Evolutionary conservation across 2,797 vertebrate genomes (phyloP).

Genomic region (Pangasius macronema): DNA sequence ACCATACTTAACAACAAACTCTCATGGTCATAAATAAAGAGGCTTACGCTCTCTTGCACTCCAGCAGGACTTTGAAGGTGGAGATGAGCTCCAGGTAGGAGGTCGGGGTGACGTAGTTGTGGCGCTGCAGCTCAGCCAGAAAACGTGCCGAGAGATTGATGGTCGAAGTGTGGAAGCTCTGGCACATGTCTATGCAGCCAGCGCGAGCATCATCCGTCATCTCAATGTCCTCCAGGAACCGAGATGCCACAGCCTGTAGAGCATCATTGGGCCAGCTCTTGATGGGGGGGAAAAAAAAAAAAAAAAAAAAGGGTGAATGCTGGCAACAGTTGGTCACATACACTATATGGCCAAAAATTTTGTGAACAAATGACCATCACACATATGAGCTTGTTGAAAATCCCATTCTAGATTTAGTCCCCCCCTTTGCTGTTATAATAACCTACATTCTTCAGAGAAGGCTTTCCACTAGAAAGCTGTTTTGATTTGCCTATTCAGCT

Average conservation of each 20-base stretch:
- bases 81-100: conserved; percentile 92
- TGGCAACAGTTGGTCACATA: background rate
- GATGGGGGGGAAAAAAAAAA: conserved; percentile 30
- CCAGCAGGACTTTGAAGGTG: conserved; percentile 85
- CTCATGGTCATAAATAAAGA: background rate
- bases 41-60: conserved; percentile 82
- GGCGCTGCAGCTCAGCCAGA: conserved; percentile 79
- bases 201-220: conserved; percentile 79
- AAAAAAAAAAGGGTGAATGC: conserved; percentile 17
- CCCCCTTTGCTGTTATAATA: background rate
- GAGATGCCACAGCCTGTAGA: conserved; percentile 87
- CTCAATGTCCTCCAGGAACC: conserved; percentile 85
- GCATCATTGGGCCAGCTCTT: conserved; percentile 91
- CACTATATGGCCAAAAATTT: background rate
- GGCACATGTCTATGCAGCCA: conserved; percentile 89
- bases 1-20: background rate
- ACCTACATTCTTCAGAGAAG: background rate
- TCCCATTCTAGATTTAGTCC: background rate
- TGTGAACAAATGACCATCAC: background rate
- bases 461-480: background rate
- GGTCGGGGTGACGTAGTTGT: conserved; percentile 92
- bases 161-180: conserved; percentile 88
- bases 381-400: background rate
- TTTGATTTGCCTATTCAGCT: background rate
- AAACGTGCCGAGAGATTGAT: conserved; percentile 79